Evolutionary conservation across 2,888 invertebrate species (phyloP).

Genomic region (Drymonia ruficornis): DNA sequence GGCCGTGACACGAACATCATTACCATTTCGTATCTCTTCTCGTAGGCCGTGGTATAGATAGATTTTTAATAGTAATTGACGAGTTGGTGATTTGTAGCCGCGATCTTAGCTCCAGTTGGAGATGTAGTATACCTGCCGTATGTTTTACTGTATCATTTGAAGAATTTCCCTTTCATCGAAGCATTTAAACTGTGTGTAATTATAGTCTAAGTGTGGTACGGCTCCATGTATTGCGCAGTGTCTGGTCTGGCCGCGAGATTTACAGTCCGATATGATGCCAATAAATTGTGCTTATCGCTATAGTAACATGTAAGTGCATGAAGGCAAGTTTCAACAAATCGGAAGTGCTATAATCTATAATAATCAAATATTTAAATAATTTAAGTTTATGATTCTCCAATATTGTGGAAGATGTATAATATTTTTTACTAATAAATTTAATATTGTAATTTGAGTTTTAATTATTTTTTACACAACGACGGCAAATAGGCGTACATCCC

Average conservation of each 20-base stretch:
- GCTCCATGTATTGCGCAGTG: constrained; percentile 48
- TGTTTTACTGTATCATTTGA: constrained; percentile 46
- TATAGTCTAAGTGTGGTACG: constrained; percentile 56
- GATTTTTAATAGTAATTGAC: constrained; percentile 57
- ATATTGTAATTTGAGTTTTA: constrained; percentile 74
- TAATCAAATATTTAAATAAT: constrained; percentile 77
- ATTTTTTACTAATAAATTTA: constrained; percentile 86
- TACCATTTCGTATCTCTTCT: too few species aligned
- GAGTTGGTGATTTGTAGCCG: constrained; percentile 36
- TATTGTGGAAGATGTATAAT: constrained; percentile 85
- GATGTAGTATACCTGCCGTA: constrained; percentile 38
- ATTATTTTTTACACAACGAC: too few species aligned
- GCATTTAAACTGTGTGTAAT: constrained; percentile 74
- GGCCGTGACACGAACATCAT: too few species aligned
- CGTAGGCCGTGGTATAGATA: too few species aligned
- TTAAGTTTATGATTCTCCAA: constrained; percentile 83
- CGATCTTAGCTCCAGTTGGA: constrained; percentile 40
- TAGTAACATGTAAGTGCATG: constrained; percentile 72
- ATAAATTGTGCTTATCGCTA: constrained; percentile 72
- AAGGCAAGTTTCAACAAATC: constrained; percentile 72
- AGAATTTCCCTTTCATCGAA: constrained; percentile 59
- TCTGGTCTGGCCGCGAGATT: constrained; percentile 25
- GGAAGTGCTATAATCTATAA: constrained; percentile 82
- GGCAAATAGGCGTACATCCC: too few species aligned
- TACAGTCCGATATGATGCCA: constrained; percentile 41